Percentiles rank a stretch among this genome's conserved stretches.
Evolutionary conservation across 2,113 vertebrate genomes (phyloP).

Genomic region (Myotis davidii): DNA sequence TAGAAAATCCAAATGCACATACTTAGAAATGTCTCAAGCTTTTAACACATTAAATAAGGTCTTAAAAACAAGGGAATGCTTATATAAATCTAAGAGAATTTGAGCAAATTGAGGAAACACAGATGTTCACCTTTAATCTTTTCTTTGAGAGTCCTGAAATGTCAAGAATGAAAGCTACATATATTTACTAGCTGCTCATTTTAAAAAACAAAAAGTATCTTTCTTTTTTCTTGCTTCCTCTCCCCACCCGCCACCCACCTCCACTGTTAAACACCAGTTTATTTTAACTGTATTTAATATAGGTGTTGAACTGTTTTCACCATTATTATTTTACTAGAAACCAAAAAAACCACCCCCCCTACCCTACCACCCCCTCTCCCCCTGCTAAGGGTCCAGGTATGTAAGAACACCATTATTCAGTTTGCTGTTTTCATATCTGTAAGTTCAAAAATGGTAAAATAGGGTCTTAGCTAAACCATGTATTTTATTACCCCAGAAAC

Average conservation of each 20-base stretch:
- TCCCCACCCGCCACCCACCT: not conserved
- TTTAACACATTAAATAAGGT: not conserved
- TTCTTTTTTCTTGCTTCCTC: not conserved
- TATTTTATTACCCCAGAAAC: not conserved
- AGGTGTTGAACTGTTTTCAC: not conserved
- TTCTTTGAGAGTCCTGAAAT: not conserved
- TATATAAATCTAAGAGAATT: not conserved
- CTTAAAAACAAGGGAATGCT: constrained; percentile 12
- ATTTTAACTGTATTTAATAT: constrained; percentile 1
- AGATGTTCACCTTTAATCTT: constrained; percentile 36
- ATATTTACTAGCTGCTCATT: not conserved
- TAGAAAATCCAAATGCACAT: not conserved
- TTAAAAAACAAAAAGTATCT: not conserved
- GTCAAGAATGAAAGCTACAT: not conserved
- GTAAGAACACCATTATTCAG: constrained; percentile 44
- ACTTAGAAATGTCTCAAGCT: not conserved
- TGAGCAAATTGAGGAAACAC: not conserved
- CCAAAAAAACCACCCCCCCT: constrained; percentile 90
- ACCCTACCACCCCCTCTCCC: constrained; percentile 61
- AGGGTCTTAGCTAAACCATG: not conserved
- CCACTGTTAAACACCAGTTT: not conserved
- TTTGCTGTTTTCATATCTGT: not conserved
- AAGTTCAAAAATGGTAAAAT: not conserved
- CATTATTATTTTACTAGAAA: constrained; percentile 84
- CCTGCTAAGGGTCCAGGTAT: constrained; percentile 88